Evolutionary conservation across 2,888 invertebrate species (phyloP), one percentile per base, ranked within the genome.

Genomic region (Gandaritis pyraliata): DNA sequence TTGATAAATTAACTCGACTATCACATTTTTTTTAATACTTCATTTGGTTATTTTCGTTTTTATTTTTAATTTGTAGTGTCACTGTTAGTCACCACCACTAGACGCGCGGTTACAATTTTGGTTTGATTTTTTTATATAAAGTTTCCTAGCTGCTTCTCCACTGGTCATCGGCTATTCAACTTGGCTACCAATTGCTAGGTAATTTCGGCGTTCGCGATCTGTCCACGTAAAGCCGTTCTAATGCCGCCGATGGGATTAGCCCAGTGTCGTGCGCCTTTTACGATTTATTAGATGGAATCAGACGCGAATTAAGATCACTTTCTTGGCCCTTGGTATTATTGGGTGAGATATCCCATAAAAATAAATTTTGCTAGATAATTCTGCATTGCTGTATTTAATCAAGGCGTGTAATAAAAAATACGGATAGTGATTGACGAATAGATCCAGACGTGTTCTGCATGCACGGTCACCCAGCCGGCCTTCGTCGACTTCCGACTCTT

Each of bases 241-340:
- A 90, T 90, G 88, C 89, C 80, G 81, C 88, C 90, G 85, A 88
- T 90, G 85, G 88, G 91, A 91, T 91, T 91, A 92, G 89, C 90
- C 84, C 78, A 85, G 84, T 88, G 88, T 88, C 85, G 83, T 81
- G 75, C 77, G 81, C 81, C 82, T 82, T 86, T 86, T 80, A 84
- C 85, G 84, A 91, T 91, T 91, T 91, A 91, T 91, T 88, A 83
- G 85, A 82, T 69, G 75, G 79, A 84, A 86, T 86, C 84, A 79
- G 78, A 84, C 78, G 76, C 77, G 77, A 81, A 84, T 86, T 83
- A 80, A 80, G 75, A 78, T 69, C 68, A 71, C 68, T 68, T 76
- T 74, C 68, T 72, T 70, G 69, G 61, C 16, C n/a, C 38, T 51
- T 56, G 47, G 56, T 49, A 36, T 45, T 50, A 13, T 33, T 15